Base-by-base conservation (phyloP, 2,888 invertebrate species). In the Sesia apiformis region DNA sequence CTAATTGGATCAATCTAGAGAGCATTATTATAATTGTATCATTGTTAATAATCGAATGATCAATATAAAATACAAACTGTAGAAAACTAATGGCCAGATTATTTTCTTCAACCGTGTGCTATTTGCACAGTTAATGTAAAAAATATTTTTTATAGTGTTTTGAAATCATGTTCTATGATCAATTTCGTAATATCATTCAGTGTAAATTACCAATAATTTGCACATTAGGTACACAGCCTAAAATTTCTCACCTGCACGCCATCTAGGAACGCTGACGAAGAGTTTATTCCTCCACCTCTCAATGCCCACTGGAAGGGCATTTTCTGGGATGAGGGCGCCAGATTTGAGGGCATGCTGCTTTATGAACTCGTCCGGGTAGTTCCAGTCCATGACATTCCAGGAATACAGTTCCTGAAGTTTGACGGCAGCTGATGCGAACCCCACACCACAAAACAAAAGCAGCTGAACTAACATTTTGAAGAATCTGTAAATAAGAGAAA, bases 201-300 rank as follows among this genome's bases (percentile, higher is more conserved):
- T n/a, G n/a, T n/a, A n/a, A n/a, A n/a, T n/a, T n/a, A n/a, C n/a
- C n/a, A n/a, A n/a, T n/a, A n/a, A n/a, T n/a, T n/a, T n/a, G n/a
- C n/a, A n/a, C n/a, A n/a, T n/a, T n/a, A n/a, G n/a, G n/a, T n/a
- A n/a, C n/a, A n/a, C n/a, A n/a, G 23, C 23, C 23, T 23, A 23
- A 23, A 23, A 2, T 23, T 23, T 23, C 90, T 88, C 72, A 95
- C 95, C 95, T 77, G 92, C 84, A 61, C 90, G 90, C 96, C 96
- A 96, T 66, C 96, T 91, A 0, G 96, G 96, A 3, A 96, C 93
- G 5, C 93, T 93, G 39, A 96, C 92, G 74, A 96, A 96, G n/a
- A 96, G 87, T 64, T 95, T 95, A 71, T 95, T 93, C 59, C 90
- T 91, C 93, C 94, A 95, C 57, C 95, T 87, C 76, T 96, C 96